These are phyloP conservation scores for Cinclus cinclus DNA, from an alignment of 2,113 vertebrate genomes.

Conservation along the genomic window DNA sequence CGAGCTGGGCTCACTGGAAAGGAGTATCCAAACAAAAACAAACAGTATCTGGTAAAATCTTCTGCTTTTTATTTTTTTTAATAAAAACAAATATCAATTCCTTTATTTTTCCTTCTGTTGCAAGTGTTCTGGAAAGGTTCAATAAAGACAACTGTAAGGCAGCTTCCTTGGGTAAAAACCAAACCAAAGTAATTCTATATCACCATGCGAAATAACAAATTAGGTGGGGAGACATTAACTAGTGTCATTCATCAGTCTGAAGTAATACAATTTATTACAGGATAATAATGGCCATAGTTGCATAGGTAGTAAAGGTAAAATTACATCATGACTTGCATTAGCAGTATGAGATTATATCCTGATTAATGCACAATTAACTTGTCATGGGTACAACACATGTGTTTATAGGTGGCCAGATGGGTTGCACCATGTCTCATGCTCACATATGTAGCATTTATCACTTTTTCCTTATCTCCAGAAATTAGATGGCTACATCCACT, in stretches of 20 bases:
- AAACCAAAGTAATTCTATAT: not conserved
- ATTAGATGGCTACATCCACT: not conserved
- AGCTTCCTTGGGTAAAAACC: not conserved
- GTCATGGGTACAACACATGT: constrained; percentile 19
- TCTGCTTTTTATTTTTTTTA: not conserved
- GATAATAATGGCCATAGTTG: constrained; percentile 29
- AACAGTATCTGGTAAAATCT: not conserved
- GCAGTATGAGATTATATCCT: constrained; percentile 59
- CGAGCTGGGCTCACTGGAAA: not conserved
- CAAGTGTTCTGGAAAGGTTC: not conserved
- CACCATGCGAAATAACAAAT: constrained; percentile 31
- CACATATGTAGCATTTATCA: constrained; percentile 32
- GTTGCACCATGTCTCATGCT: not conserved
- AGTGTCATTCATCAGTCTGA: constrained; percentile 42
- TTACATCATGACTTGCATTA: constrained; percentile 64
- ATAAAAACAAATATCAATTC: not conserved
- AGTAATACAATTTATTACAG: constrained; percentile 54
- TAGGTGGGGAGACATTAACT: constrained; percentile 22
- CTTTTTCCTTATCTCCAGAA: not conserved
- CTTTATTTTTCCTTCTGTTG: not conserved
- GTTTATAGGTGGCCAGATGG: constrained; percentile 54
- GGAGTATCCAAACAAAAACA: not conserved
- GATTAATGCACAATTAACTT: constrained; percentile 70
- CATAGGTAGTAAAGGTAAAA: constrained; percentile 59
- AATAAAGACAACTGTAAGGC: not conserved